Evolutionary conservation across 2,113 vertebrate species (phyloP).

Genomic region (Xiphophorus hellerii): DNA sequence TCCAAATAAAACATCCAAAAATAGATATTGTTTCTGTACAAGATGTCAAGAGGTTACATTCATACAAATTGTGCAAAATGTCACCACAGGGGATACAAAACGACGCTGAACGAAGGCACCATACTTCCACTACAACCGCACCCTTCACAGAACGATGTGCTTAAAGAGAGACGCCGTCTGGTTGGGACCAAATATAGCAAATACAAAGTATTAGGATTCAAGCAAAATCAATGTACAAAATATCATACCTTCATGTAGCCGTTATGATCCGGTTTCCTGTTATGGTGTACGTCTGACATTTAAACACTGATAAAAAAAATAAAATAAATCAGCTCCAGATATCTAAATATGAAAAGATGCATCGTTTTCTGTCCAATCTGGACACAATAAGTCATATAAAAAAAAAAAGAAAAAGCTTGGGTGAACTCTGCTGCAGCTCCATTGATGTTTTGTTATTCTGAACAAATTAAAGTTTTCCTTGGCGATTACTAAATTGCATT

Average conservation of each 20-base stretch:
- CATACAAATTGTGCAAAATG: constrained; percentile 73
- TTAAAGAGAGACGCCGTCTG: background rate
- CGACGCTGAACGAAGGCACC: constrained; percentile 67
- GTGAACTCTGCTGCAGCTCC: too few species aligned
- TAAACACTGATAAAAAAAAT: background rate
- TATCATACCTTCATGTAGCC: background rate
- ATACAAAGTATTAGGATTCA: background rate
- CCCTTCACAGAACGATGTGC: background rate
- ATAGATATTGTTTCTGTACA: constrained; percentile 64
- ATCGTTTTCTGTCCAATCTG: background rate
- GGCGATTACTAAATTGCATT: too few species aligned
- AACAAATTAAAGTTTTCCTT: too few species aligned
- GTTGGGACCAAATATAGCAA: background rate
- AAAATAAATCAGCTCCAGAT: background rate
- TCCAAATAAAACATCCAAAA: constrained; percentile 62
- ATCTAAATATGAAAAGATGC: background rate
- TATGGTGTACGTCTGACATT: too few species aligned
- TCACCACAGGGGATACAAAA: constrained; percentile 64
- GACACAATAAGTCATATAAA: background rate
- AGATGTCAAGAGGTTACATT: constrained; percentile 53
- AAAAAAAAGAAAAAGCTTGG: too few species aligned
- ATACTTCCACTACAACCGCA: background rate
- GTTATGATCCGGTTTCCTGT: background rate
- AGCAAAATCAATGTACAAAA: background rate
- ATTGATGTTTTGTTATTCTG: too few species aligned